Conservation (phyloP, 2,113 vertebrate genomes). For the Vidua chalybeata region DNA sequence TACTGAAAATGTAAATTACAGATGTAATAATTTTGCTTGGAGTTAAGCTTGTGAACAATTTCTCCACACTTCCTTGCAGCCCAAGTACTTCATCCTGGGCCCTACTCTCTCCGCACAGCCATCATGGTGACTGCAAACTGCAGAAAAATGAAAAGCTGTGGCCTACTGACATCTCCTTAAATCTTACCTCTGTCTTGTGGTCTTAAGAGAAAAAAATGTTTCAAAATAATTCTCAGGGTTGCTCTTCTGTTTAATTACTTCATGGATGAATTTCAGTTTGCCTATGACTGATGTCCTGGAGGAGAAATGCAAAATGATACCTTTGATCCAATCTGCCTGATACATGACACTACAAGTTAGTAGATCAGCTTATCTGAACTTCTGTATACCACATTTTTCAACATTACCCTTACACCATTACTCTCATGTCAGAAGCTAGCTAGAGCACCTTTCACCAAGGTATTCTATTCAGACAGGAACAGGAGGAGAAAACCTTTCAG, state of each 20-base stretch:
- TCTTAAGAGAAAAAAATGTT: not conserved
- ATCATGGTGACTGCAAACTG: not conserved
- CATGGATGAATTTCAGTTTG: not conserved
- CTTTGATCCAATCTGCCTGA: not conserved
- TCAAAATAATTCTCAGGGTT: not conserved
- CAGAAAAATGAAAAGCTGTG: not conserved
- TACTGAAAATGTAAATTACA: not conserved
- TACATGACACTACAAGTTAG: not conserved
- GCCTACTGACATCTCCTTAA: not conserved
- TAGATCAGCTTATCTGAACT: not conserved
- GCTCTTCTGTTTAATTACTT: not conserved
- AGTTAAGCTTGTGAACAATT: not conserved
- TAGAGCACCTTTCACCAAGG: not conserved
- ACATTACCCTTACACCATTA: not conserved
- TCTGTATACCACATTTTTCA: not conserved
- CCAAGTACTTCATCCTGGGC: not conserved
- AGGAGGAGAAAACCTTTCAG: not conserved
- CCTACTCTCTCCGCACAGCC: not conserved
- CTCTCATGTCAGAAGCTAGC: not conserved
- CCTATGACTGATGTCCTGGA: not conserved
- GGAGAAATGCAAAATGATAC: not conserved
- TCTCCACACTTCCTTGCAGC: not conserved
- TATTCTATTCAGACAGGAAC: not conserved
- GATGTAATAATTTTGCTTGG: accelerated
- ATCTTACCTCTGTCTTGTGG: not conserved